phyloP scores from a whole-genome alignment of 1,140 invertebrate genomes.

The Oppia nitens region DNA sequence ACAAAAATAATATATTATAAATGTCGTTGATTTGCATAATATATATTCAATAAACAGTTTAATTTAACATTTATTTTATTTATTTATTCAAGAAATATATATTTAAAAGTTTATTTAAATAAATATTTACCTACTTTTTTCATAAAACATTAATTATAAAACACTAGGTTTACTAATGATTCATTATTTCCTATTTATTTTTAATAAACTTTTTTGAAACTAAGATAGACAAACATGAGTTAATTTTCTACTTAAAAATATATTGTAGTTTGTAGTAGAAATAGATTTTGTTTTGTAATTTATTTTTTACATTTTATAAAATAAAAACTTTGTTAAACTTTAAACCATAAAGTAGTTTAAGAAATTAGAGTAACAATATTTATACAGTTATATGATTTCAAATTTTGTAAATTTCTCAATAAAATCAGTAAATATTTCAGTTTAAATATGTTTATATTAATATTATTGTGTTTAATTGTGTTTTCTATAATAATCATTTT shows the following conservation, averaged over 20 bases:
- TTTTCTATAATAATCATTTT: not conserved
- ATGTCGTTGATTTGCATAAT: not conserved
- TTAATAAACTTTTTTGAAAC: too few relatives aligned
- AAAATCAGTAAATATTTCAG: not conserved
- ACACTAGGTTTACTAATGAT: too few relatives aligned
- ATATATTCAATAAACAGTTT: not conserved
- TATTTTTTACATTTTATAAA: too few relatives aligned
- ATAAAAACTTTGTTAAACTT: too few relatives aligned
- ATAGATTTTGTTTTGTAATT: too few relatives aligned
- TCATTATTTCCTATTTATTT: too few relatives aligned
- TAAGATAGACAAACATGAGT: too few relatives aligned
- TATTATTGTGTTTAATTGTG: not conserved
- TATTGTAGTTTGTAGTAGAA: too few relatives aligned
- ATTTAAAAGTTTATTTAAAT: not conserved
- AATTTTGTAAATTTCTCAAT: not conserved
- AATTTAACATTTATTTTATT: not conserved
- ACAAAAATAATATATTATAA: not conserved
- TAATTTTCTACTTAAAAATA: too few relatives aligned
- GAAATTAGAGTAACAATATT: not conserved
- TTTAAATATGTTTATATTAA: not conserved
- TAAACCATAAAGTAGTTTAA: too few relatives aligned
- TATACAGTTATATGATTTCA: not conserved
- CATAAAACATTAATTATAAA: too few relatives aligned
- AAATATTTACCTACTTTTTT: not conserved
- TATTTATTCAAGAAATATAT: not conserved